Percentiles rank a stretch among this genome's conserved stretches.
Conservation (phyloP, 2,113 vertebrate species). For the Sphyrna mokarran region DNA sequence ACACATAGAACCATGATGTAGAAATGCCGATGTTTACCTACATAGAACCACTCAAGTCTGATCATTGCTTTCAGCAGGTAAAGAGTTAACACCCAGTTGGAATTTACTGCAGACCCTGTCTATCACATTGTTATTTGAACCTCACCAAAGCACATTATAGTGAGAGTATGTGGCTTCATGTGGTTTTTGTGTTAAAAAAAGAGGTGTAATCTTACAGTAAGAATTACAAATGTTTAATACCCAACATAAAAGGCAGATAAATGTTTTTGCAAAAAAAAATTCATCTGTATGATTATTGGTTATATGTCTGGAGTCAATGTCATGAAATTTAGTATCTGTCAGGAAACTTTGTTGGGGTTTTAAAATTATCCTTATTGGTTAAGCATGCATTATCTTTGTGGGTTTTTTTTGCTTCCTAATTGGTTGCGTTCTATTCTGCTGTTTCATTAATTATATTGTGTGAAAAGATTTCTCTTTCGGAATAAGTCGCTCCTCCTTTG, state of each 20-base stretch:
- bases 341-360: neutral
- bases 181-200: neutral
- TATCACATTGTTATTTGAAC: neutral
- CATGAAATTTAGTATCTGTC: neutral
- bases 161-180: neutral
- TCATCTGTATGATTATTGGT: neutral
- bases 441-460: neutral
- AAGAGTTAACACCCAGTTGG: constrained; percentile 9
- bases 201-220: neutral
- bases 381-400: neutral
- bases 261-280: neutral
- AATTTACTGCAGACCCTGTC: neutral
- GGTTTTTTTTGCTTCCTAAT: neutral
- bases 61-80: neutral
- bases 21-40: too few species aligned
- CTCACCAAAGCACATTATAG: neutral
- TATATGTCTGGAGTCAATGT: neutral
- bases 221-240: neutral
- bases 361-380: neutral
- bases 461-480: neutral
- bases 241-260: neutral
- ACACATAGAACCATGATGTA: neutral
- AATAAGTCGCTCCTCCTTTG: neutral
- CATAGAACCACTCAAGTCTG: neutral
- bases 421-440: neutral